Evolutionary conservation across 2,113 vertebrate genomes (phyloP).

Genomic region (Platysteira castanea): DNA sequence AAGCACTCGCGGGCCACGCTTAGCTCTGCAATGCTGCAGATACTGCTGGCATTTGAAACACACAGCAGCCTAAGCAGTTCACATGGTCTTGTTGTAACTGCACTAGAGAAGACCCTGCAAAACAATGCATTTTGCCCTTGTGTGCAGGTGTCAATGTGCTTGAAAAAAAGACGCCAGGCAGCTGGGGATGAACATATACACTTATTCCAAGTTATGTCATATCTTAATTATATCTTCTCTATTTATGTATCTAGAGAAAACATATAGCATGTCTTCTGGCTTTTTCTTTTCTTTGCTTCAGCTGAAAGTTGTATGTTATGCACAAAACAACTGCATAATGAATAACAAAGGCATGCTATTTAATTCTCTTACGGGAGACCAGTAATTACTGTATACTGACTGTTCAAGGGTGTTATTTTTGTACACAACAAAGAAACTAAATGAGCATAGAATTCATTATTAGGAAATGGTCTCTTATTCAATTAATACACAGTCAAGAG

Average conservation of each 20-base stretch:
- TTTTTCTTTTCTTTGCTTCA: not conserved
- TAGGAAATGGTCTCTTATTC: constrained; percentile 25
- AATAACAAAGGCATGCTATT: not conserved
- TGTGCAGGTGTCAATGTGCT: not conserved
- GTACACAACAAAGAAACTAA: constrained; percentile 35
- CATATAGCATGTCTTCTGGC: not conserved
- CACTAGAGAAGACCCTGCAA: not conserved
- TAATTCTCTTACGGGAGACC: constrained; percentile 25
- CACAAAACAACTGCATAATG: not conserved
- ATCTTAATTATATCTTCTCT: not conserved
- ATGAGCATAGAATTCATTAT: constrained; percentile 36
- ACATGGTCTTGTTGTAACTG: not conserved
- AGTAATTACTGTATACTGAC: constrained; percentile 43
- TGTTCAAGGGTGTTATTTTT: constrained; percentile 37
- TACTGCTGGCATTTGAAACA: not conserved
- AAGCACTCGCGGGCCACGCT: not conserved
- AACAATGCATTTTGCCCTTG: not conserved
- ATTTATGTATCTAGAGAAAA: not conserved
- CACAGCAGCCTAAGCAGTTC: not conserved
- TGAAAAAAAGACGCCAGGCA: not conserved
- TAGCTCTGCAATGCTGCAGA: not conserved
- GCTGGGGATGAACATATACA: not conserved
- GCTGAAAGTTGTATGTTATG: not conserved
- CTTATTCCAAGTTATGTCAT: not conserved
- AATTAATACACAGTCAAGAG: constrained; percentile 39